Evolutionary conservation across 1,140 invertebrate species (phyloP).

Genomic region (Cydia strobilella): DNA sequence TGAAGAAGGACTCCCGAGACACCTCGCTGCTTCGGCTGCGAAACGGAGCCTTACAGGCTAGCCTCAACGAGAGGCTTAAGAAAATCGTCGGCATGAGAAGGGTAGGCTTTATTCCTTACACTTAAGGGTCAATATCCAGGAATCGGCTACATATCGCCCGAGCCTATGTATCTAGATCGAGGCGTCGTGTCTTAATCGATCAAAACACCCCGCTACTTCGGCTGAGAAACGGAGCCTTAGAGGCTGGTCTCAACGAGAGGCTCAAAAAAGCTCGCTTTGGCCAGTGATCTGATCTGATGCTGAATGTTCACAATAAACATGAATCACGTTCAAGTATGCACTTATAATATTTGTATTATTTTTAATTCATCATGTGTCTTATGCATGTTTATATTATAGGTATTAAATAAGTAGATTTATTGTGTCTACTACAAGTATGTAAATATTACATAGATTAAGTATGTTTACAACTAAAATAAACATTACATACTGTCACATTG

Average conservation of each 20-base stretch:
- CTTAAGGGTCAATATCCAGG: conserved; percentile 33
- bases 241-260: conserved; percentile 81
- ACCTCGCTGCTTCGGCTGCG: conserved; percentile 81
- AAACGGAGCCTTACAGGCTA: conserved; percentile 85
- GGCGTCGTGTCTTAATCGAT: conserved; percentile 70
- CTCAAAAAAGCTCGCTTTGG: too few species aligned
- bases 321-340: too few species aligned
- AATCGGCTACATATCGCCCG: conserved; percentile 82
- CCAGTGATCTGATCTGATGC: too few species aligned
- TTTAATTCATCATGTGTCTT: too few species aligned
- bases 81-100: conserved; percentile 82
- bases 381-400: too few species aligned
- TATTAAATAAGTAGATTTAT: too few species aligned
- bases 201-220: conserved; percentile 78
- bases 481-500: too few species aligned
- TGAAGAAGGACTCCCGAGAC: conserved; percentile 56
- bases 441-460: too few species aligned
- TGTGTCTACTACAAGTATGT: too few species aligned
- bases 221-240: conserved; percentile 84
- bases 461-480: too few species aligned
- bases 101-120: conserved; percentile 41
- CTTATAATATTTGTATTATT: too few species aligned
- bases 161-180: conserved; percentile 83
- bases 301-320: too few species aligned
- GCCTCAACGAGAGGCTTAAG: conserved; percentile 81